Conservation (phyloP, 2,888 invertebrate species). For the Gortyna flavago region DNA sequence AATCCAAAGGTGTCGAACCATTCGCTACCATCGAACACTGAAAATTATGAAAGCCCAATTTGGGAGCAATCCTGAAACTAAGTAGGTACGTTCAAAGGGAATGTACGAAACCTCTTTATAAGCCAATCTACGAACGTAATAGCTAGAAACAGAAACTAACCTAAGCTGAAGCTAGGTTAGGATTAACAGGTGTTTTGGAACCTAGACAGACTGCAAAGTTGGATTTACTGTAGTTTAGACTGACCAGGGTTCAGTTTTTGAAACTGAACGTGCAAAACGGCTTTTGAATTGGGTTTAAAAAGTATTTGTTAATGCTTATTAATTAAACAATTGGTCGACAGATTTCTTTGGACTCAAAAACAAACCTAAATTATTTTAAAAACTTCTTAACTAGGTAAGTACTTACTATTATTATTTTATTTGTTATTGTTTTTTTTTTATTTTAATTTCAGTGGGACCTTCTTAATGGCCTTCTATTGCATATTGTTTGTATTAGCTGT, state of each 20-base stretch:
- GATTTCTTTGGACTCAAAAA: no score
- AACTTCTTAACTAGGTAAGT: no score
- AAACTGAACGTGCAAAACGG: background rate
- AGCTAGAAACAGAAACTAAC: background rate
- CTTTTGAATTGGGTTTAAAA: background rate
- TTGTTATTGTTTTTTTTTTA: background rate
- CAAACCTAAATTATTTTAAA: no score
- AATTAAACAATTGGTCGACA: no score
- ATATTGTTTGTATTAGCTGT: background rate
- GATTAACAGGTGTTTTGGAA: background rate
- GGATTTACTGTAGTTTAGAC: background rate
- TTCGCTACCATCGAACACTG: constrained; percentile 3
- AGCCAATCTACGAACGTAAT: constrained; percentile 28
- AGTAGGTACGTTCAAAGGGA: constrained; percentile 32
- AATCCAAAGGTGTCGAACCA: background rate
- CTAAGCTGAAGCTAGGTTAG: background rate
- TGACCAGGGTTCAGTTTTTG: background rate
- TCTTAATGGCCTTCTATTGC: background rate
- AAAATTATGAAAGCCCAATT: constrained; percentile 15
- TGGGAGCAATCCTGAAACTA: background rate
- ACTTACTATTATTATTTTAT: no score
- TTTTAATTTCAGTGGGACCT: background rate
- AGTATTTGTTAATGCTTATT: background rate
- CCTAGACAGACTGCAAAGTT: background rate
- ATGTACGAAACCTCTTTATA: constrained; percentile 15